A percentile compares a stretch with the other conserved stretches of the same genome.
Evolutionary conservation across 2,888 invertebrate genomes (phyloP).

Genomic region (Polyommatus iphigenia): DNA sequence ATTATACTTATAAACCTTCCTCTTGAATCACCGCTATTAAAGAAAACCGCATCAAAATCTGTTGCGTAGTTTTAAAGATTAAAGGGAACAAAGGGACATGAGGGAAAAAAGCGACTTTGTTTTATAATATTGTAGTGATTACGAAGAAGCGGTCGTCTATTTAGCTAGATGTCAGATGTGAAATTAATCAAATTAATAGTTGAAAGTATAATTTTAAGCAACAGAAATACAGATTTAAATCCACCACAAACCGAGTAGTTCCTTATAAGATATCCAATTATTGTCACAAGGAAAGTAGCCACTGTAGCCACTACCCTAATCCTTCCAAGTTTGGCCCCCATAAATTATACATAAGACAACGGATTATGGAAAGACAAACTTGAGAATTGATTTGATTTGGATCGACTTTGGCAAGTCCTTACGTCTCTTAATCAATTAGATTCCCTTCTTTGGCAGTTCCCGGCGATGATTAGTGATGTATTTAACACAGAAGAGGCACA

Average conservation of each 20-base stretch:
- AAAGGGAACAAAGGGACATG: no score
- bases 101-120: no score
- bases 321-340: slow-evolving; percentile 4
- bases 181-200: no score
- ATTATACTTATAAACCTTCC: no score
- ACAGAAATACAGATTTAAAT: not conserved
- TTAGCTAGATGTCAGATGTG: no score
- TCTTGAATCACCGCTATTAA: no score
- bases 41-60: no score
- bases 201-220: not conserved
- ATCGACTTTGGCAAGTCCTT: slow-evolving; percentile 23
- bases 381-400: slow-evolving; percentile 27
- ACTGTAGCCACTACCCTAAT: slow-evolving; percentile 4
- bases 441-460: slow-evolving; percentile 25
- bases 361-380: slow-evolving; percentile 23
- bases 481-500: not conserved
- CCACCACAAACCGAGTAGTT: not conserved
- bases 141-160: no score
- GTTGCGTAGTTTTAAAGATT: no score
- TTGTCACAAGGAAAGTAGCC: not conserved
- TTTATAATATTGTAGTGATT: no score
- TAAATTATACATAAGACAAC: slow-evolving; percentile 27
- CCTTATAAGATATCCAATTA: not conserved
- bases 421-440: slow-evolving; percentile 23
- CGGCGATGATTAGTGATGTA: slow-evolving; percentile 15